A percentile compares a stretch with the other conserved stretches of the same genome.
phyloP scores from a whole-genome alignment of 2,888 invertebrate species.

The Salticus scenicus region DNA sequence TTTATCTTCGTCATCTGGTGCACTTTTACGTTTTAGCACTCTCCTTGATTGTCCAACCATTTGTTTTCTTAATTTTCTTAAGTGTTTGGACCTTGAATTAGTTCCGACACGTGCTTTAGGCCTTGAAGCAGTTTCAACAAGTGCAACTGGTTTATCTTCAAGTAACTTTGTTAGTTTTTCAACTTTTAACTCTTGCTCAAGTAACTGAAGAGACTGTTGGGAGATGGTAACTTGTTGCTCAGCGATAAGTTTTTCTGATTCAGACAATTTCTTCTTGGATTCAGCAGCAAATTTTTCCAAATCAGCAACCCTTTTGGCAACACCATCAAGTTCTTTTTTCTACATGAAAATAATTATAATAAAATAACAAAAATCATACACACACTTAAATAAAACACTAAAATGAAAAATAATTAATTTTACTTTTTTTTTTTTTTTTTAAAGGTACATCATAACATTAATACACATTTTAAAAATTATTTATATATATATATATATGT shows the following conservation, averaged over 20 bases:
- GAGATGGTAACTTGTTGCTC: background rate
- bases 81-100: too few species aligned
- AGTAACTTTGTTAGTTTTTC: background rate
- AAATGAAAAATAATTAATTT: too few species aligned
- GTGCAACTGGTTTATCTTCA: background rate
- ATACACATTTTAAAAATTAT: too few species aligned
- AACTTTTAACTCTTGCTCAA: background rate
- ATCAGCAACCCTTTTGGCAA: background rate
- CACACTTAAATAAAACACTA: too few species aligned
- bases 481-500: too few species aligned
- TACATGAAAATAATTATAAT: background rate
- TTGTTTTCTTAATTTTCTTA: too few species aligned
- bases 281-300: background rate
- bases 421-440: too few species aligned
- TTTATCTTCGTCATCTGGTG: background rate
- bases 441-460: too few species aligned
- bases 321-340: background rate
- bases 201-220: background rate
- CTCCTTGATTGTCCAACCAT: too few species aligned
- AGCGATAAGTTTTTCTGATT: background rate
- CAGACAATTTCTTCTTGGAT: background rate
- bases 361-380: too few species aligned
- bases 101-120: too few species aligned
- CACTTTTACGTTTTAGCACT: background rate
- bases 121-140: too few species aligned